phyloP scores from a whole-genome alignment of 1,140 invertebrate genomes.

The Alviniconcha marisindica region DNA sequence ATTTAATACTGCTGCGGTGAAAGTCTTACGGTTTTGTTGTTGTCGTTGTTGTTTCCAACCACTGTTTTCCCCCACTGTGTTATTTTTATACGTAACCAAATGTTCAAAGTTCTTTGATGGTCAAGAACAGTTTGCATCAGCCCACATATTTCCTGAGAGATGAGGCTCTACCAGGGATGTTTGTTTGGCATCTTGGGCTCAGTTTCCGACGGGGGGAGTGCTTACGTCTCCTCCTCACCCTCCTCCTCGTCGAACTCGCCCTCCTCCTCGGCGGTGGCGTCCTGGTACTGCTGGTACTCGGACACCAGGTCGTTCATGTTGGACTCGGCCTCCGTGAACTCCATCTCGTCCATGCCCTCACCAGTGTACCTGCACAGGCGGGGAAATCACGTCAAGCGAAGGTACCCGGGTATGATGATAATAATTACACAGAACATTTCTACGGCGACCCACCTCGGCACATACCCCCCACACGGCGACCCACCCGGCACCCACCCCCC shows the following conservation, averaged over 20 bases:
- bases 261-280: constrained; percentile 88
- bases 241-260: constrained; percentile 87
- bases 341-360: constrained; percentile 40
- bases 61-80: neutral
- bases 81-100: neutral
- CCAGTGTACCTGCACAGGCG: constrained; percentile 77
- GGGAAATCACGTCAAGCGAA: too few species aligned
- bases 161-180: constrained; percentile 27
- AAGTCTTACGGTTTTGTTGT: too few species aligned
- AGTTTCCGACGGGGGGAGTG: neutral
- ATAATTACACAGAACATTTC: too few species aligned
- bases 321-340: constrained; percentile 74
- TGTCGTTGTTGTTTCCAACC: neutral
- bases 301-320: constrained; percentile 92
- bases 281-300: constrained; percentile 95
- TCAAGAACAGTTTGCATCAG: neutral
- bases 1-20: neutral
- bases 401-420: too few species aligned
- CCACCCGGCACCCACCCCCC: too few species aligned
- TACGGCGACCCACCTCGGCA: too few species aligned
- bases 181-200: neutral
- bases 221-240: constrained; percentile 82
- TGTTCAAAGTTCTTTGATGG: neutral
- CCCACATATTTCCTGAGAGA: neutral
- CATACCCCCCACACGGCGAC: too few species aligned